Evolutionary conservation across 1,140 invertebrate genomes (phyloP), one percentile per base, ranked within the genome.

Genomic region (Pinna nobilis): DNA sequence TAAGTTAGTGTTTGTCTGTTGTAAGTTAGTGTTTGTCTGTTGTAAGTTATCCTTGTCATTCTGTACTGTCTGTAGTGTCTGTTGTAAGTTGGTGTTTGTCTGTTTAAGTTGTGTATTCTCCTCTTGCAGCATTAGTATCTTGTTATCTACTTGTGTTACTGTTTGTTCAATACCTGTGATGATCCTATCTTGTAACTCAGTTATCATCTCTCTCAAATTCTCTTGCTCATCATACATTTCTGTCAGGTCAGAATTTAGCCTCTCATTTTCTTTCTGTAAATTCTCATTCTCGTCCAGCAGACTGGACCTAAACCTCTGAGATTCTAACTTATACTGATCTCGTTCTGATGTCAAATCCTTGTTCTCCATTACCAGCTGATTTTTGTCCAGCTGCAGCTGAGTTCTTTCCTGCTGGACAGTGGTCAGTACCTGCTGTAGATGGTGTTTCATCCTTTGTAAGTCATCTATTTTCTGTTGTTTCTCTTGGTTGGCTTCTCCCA

Each of bases 31-130:
- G n/a, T n/a, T n/a, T n/a, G n/a, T n/a, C n/a, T n/a, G n/a, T n/a
- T n/a, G n/a, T n/a, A n/a, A n/a, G n/a, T n/a, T n/a, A n/a, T n/a
- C 30, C 30, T 59, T 59, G 7, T 59, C 55, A 59, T 59, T 20
- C 2, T 59, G 55, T 33, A n/a, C 30, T 33, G 28, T n/a, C 28
- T 59, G 55, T 11, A 35, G 30, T 35, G n/a, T 59, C 30, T 59
- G 55, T 59, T 18, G 5, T 35, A 59, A 33, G 13, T 59, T 33
- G 20, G 30, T n/a, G 55, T 35, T 9, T 20, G 55, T 59, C 55
- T 59, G 30, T 59, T 33, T 59, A 6, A n/a, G 18, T 59, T 59
- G 5, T 59, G 55, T 33, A n/a, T n/a, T n/a, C n/a, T 59, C 55
- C n/a, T 59, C 30, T 59, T 32, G 30, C 7, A n/a, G 28, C n/a